Percentiles rank a stretch among this genome's conserved stretches.
phyloP scores from a whole-genome alignment of 2,888 invertebrate species.

The Icerya purchasi region DNA sequence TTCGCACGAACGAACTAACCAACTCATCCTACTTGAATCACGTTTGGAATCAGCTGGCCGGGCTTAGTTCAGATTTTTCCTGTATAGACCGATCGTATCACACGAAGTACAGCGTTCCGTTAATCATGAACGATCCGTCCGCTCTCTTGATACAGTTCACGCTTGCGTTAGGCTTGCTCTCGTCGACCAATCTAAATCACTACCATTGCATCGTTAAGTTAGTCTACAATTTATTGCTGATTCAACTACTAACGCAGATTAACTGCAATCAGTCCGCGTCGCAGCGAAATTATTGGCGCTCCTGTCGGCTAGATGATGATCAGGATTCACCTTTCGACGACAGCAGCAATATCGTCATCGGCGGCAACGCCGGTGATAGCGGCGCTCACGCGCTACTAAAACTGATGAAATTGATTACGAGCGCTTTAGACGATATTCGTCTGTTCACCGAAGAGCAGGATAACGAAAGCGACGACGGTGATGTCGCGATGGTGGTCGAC shows the following conservation, averaged over 20 bases:
- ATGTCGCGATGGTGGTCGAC: background rate
- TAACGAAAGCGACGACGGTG: background rate
- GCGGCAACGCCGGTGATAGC: background rate
- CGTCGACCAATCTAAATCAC: no score
- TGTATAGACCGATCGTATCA: conserved; percentile 26
- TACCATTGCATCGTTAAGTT: conserved; percentile 50
- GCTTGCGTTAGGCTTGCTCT: conserved; percentile 58
- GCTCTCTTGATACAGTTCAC: conserved; percentile 71
- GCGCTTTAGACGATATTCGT: background rate
- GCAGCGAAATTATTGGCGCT: conserved; percentile 31
- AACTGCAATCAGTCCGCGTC: conserved; percentile 42
- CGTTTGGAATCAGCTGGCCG: conserved; percentile 34
- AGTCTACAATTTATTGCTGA: conserved; percentile 69
- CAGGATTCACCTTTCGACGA: no score
- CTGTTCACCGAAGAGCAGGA: no score
- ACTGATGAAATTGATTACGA: no score
- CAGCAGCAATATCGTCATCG: background rate
- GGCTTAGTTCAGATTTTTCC: conserved; percentile 22
- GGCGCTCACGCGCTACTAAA: background rate
- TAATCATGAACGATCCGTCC: conserved; percentile 65
- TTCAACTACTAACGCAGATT: conserved; percentile 67
- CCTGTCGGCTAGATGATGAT: conserved; percentile 6
- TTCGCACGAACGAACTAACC: conserved; percentile 53
- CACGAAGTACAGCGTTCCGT: conserved; percentile 44
- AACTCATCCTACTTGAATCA: conserved; percentile 36